phyloP scores from a whole-genome alignment of 2,797 vertebrate species.

The Muscicapa comitata region DNA sequence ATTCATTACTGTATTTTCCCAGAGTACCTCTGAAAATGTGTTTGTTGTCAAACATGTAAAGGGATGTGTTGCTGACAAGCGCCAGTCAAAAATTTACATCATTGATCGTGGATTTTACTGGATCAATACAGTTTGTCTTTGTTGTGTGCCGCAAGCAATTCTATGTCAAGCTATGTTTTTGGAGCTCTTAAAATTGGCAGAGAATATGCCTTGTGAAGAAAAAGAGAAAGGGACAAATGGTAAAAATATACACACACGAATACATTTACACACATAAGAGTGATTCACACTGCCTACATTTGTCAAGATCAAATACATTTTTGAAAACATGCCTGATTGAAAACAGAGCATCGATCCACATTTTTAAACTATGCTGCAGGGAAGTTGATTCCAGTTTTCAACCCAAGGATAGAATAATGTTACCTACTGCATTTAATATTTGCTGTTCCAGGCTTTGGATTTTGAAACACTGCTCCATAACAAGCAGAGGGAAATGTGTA shows the following conservation, averaged over 20 bases:
- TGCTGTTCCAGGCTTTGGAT: not conserved
- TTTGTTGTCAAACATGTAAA: not conserved
- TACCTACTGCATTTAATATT: not conserved
- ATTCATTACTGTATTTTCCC: not conserved
- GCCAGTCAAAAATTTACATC: slow-evolving; percentile 36
- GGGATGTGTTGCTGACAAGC: not conserved
- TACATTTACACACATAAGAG: slow-evolving; percentile 41
- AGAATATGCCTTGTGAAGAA: not conserved
- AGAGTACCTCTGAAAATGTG: not conserved
- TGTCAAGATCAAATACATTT: slow-evolving; percentile 24
- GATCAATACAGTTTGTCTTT: slow-evolving; percentile 41
- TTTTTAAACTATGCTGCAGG: not conserved
- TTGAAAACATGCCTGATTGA: slow-evolving; percentile 12
- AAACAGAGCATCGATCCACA: not conserved
- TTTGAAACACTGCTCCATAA: not conserved
- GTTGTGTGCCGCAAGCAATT: not conserved
- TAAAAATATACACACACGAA: slow-evolving; percentile 15
- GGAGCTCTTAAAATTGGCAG: slow-evolving; percentile 23
- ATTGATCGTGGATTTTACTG: slow-evolving; percentile 25
- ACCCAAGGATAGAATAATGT: not conserved
- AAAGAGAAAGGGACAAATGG: slow-evolving; percentile 31
- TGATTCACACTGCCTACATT: slow-evolving; percentile 51
- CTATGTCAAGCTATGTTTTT: not conserved
- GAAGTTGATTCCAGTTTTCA: not conserved
- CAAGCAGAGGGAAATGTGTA: not conserved